Conservation (phyloP, 2,888 invertebrate species). For the Eustalomyia histrio region DNA sequence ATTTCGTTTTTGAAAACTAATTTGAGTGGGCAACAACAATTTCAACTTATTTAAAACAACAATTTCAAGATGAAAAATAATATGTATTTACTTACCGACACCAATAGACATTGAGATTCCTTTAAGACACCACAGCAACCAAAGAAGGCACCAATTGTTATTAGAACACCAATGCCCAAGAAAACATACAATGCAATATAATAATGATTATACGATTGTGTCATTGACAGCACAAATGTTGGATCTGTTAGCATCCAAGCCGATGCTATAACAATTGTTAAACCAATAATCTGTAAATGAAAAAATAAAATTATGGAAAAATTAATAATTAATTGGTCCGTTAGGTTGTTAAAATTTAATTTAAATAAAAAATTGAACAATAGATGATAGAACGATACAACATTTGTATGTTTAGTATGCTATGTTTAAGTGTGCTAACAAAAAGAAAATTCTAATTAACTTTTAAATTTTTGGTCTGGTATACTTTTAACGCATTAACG, state of each 20-base stretch:
- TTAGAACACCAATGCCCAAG: conserved; percentile 85
- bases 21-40: too few species aligned
- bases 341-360: too few species aligned
- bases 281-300: conserved; percentile 84
- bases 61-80: too few species aligned
- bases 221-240: conserved; percentile 85
- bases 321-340: neutral
- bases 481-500: too few species aligned
- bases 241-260: conserved; percentile 90
- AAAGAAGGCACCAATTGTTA: conserved; percentile 88
- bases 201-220: conserved; percentile 79
- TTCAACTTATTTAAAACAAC: too few species aligned
- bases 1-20: neutral
- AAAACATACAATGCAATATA: conserved; percentile 87
- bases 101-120: conserved; percentile 88
- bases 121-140: conserved; percentile 91
- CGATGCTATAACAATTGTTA: conserved; percentile 85
- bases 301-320: conserved; percentile 22
- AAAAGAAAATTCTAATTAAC: too few species aligned
- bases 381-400: too few species aligned
- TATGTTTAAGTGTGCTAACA: too few species aligned
- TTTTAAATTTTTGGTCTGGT: too few species aligned
- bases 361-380: too few species aligned
- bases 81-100: conserved; percentile 84
- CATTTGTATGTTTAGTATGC: too few species aligned